These are phyloP conservation scores for Proisotoma minuta DNA, from an alignment of 2,888 invertebrate species.

Conservation along the genomic window DNA sequence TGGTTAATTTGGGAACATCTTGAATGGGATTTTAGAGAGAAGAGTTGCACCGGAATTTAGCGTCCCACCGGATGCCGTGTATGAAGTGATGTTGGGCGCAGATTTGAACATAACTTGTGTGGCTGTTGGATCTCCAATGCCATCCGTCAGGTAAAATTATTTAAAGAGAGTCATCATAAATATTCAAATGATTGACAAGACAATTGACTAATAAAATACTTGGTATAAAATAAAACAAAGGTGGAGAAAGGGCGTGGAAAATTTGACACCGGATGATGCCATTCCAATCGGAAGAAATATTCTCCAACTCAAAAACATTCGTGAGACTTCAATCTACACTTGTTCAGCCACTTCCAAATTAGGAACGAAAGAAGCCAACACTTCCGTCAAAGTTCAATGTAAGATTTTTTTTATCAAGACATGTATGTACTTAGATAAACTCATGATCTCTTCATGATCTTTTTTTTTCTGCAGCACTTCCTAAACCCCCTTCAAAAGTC, in stretches of 20 bases:
- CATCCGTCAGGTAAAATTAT: conserved; percentile 67
- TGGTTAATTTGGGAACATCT: background rate
- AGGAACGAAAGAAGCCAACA: conserved; percentile 81
- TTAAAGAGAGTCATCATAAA: no score
- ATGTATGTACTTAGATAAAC: conserved; percentile 8
- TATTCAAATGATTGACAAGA: background rate
- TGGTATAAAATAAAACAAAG: conserved; percentile 14
- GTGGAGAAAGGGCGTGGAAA: conserved; percentile 78
- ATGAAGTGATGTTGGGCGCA: conserved; percentile 86
- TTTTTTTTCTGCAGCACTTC: conserved; percentile 67
- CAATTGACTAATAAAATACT: background rate
- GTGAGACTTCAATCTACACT: conserved; percentile 92
- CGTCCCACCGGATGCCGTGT: conserved; percentile 75
- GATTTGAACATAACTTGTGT: conserved; percentile 91
- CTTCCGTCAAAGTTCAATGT: conserved; percentile 95
- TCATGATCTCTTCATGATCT: no score
- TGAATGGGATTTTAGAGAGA: no score
- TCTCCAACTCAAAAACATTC: conserved; percentile 76
- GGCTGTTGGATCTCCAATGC: conserved; percentile 97
- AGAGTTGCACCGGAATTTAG: conserved; percentile 94
- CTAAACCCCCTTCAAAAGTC: conserved; percentile 83
- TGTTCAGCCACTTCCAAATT: conserved; percentile 92
- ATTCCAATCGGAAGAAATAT: conserved; percentile 71
- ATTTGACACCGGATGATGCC: conserved; percentile 83
- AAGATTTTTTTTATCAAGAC: conserved; percentile 50